Conservation (phyloP, 2,113 vertebrate species). For the Leptosomus discolor region DNA sequence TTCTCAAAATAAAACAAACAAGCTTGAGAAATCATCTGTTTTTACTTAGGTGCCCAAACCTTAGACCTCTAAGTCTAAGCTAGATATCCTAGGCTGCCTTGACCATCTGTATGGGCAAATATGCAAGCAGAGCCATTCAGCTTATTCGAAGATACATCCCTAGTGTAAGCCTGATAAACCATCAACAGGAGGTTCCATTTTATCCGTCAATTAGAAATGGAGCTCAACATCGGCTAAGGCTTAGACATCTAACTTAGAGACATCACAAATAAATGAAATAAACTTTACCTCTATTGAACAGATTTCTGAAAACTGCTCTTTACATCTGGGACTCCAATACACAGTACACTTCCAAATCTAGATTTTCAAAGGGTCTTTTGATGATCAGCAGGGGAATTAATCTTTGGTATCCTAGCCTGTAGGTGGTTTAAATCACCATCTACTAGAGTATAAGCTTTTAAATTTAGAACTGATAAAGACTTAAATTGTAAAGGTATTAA, state of each 20-base stretch:
- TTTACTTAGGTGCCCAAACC: not conserved
- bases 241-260: not conserved
- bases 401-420: not conserved
- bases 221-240: not conserved
- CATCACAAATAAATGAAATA: not conserved
- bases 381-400: fast-evolving
- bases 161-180: not conserved
- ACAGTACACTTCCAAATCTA: not conserved
- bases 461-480: not conserved
- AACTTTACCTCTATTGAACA: not conserved
- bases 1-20: not conserved
- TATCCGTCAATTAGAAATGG: not conserved
- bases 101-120: not conserved
- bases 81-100: not conserved
- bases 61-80: not conserved
- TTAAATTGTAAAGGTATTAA: not conserved
- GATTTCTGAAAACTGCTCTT: not conserved
- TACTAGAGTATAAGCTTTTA: not conserved
- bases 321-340: not conserved
- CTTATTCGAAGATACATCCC: not conserved
- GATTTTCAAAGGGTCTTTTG: not conserved
- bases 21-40: not conserved
- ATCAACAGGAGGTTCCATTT: not conserved
- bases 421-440: not conserved
- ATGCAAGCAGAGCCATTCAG: not conserved